Percentiles rank a stretch among this genome's conserved stretches.
Evolutionary conservation across 2,113 vertebrate genomes (phyloP).

Genomic region (Podarcis raffonei): DNA sequence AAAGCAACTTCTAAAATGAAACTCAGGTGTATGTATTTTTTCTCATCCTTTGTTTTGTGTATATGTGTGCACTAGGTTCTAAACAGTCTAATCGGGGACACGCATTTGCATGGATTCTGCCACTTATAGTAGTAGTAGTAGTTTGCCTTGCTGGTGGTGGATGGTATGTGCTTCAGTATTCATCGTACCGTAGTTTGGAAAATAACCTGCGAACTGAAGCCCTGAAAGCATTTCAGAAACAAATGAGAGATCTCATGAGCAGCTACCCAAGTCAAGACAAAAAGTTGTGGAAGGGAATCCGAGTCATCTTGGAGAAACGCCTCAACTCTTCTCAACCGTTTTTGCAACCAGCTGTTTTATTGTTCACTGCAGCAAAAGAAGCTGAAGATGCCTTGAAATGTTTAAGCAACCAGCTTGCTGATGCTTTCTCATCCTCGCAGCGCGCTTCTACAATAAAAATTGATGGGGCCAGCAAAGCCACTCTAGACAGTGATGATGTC

Average conservation of each 20-base stretch:
- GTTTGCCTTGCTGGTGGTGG: background rate
- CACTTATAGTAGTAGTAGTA: background rate
- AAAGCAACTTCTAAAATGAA: background rate
- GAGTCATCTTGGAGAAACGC: conserved; percentile 78
- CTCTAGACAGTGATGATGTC: conserved; percentile 81
- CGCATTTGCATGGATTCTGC: conserved; percentile 10
- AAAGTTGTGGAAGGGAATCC: conserved; percentile 85
- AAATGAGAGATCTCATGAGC: conserved; percentile 73
- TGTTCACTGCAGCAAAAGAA: conserved; percentile 83
- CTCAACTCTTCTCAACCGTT: conserved; percentile 75
- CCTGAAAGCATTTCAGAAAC: conserved; percentile 68
- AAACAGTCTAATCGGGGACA: conserved; percentile 8
- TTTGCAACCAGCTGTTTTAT: conserved; percentile 86
- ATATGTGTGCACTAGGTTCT: conserved; percentile 19
- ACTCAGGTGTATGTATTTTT: conserved; percentile 21
- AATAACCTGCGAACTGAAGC: conserved; percentile 19
- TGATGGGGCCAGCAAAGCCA: conserved; percentile 76
- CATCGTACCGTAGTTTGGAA: conserved; percentile 3
- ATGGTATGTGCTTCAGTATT: conserved; percentile 26
- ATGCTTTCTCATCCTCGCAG: conserved; percentile 80
- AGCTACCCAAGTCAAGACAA: conserved; percentile 83
- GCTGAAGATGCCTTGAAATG: conserved; percentile 85
- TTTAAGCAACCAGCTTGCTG: conserved; percentile 82
- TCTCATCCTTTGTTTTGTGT: background rate
- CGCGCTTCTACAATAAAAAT: conserved; percentile 82